phyloP scores from a whole-genome alignment of 2,888 invertebrate genomes.

The Augiades crinisus region DNA sequence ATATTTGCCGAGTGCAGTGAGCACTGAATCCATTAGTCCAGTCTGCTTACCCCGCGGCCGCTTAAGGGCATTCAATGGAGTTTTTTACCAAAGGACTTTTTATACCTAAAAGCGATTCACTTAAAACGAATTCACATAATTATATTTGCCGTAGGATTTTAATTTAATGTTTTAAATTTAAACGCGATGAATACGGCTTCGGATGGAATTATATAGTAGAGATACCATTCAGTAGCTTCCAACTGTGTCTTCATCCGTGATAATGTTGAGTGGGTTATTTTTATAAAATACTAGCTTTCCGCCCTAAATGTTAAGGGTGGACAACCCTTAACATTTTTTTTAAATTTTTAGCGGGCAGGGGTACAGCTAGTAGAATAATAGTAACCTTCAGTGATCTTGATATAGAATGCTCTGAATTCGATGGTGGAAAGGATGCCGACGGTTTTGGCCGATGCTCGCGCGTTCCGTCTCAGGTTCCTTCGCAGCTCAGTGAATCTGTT shows the following conservation, averaged over 20 bases:
- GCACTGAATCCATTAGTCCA: slow-evolving; percentile 18
- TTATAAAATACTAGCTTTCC: too few species aligned
- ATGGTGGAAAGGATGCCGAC: slow-evolving; percentile 80
- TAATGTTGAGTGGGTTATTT: too few species aligned
- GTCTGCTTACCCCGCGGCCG: slow-evolving; percentile 14
- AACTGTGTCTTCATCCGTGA: too few species aligned
- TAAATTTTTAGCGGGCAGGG: too few species aligned
- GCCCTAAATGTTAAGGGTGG: too few species aligned
- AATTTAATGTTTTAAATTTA: background rate
- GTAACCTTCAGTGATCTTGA: slow-evolving; percentile 81
- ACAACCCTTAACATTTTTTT: too few species aligned
- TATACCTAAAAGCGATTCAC: slow-evolving; percentile 8
- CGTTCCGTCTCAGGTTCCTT: slow-evolving; percentile 78
- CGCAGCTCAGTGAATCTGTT: slow-evolving; percentile 86
- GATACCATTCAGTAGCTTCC: too few species aligned
- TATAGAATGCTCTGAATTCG: slow-evolving; percentile 84
- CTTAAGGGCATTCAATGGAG: slow-evolving; percentile 9
- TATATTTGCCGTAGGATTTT: background rate
- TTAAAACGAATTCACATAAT: background rate
- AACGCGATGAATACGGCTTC: too few species aligned
- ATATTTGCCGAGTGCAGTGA: slow-evolving; percentile 12
- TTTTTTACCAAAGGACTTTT: background rate
- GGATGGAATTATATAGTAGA: too few species aligned
- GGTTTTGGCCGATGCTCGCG: slow-evolving; percentile 79
- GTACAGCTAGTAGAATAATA: slow-evolving; percentile 2